Percentiles rank a stretch among this genome's conserved stretches.
Conservation (phyloP, 2,113 vertebrate genomes). For the Sterrhoptilus dennistouni region DNA sequence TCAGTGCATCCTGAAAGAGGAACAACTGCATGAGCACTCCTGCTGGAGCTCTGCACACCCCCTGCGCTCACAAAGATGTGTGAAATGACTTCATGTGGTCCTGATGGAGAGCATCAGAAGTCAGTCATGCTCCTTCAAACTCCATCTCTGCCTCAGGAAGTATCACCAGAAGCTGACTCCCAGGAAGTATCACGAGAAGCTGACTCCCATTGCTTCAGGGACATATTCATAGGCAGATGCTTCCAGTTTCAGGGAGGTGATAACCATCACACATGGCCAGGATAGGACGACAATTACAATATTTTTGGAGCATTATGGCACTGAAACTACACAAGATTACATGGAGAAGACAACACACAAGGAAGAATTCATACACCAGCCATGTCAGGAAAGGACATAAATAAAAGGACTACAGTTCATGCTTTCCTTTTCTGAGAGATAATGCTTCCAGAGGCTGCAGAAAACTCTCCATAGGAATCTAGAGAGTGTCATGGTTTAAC, state of each 20-base stretch:
- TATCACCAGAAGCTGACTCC: background rate
- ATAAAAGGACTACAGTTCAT: background rate
- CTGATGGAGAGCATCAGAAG: background rate
- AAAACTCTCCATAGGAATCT: background rate
- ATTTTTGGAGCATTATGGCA: background rate
- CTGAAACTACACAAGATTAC: background rate
- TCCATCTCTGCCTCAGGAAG: background rate
- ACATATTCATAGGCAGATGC: rapidly evolving
- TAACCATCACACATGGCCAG: rapidly evolving
- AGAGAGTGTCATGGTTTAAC: background rate
- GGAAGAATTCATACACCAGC: background rate
- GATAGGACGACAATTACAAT: background rate
- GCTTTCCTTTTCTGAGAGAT: background rate
- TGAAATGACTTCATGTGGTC: rapidly evolving
- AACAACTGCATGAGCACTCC: rapidly evolving
- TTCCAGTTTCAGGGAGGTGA: background rate
- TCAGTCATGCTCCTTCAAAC: background rate
- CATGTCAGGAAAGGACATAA: background rate
- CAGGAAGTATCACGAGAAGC: rapidly evolving
- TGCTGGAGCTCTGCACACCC: background rate
- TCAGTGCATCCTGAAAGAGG: background rate
- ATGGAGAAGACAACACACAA: background rate
- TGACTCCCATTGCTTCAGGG: background rate
- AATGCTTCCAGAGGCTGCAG: background rate
- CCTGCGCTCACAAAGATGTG: no score